A percentile compares a stretch with the other conserved stretches of the same genome.
phyloP scores from a whole-genome alignment of 2,888 invertebrate species.

The Alloplasta piceator region DNA sequence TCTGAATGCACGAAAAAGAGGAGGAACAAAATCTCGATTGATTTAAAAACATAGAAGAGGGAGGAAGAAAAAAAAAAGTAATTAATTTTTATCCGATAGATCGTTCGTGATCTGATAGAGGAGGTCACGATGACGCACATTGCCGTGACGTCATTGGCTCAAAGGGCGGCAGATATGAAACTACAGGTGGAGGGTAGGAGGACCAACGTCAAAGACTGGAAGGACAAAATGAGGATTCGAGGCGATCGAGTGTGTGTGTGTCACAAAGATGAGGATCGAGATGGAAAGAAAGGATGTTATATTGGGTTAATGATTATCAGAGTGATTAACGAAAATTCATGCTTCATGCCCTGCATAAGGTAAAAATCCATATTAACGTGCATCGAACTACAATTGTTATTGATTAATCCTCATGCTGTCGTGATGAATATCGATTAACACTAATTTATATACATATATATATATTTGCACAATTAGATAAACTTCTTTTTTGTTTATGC shows the following conservation, averaged over 20 bases:
- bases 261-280: constrained; percentile 53
- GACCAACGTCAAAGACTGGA: constrained; percentile 34
- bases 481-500: too few relatives aligned
- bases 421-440: constrained; percentile 40
- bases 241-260: constrained; percentile 60
- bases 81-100: background rate
- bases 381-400: constrained; percentile 40
- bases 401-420: constrained; percentile 36
- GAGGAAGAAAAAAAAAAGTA: too few relatives aligned
- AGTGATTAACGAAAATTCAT: constrained; percentile 72
- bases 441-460: constrained; percentile 10
- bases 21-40: too few relatives aligned
- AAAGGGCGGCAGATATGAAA: constrained; percentile 29
- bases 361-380: constrained; percentile 54
- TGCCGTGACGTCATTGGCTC: constrained; percentile 53
- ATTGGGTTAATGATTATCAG: constrained; percentile 60
- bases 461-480: constrained; percentile 31
- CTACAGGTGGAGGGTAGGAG: constrained; percentile 17
- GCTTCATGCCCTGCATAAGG: constrained; percentile 71
- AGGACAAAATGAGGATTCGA: constrained; percentile 39
- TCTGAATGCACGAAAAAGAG: too few relatives aligned
- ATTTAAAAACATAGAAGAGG: too few relatives aligned
- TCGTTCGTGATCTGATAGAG: constrained; percentile 18
- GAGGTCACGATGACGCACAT: constrained; percentile 34
- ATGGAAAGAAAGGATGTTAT: constrained; percentile 48